Evolutionary conservation across 2,888 invertebrate species (phyloP).

Genomic region (Andrena bucephala): DNA sequence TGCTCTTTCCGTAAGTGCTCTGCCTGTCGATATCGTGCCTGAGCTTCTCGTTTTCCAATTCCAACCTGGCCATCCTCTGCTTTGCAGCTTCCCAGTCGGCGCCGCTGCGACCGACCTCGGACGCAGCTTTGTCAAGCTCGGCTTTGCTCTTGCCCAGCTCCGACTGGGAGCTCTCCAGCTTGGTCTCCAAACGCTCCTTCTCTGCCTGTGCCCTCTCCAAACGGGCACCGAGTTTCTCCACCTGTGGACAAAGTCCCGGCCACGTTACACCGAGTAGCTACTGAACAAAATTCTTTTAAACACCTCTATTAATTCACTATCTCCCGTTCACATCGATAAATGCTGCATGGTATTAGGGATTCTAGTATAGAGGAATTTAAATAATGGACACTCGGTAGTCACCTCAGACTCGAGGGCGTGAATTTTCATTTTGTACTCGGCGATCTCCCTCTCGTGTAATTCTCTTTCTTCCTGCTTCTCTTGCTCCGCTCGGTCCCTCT

Average conservation of each 20-base stretch:
- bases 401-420: slow-evolving; percentile 95
- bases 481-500: slow-evolving; percentile 97
- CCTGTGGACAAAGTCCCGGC: slow-evolving; percentile 80
- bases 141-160: slow-evolving; percentile 97
- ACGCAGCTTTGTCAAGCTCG: slow-evolving; percentile 95
- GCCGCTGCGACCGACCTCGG: slow-evolving; percentile 95
- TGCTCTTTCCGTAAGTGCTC: slow-evolving; percentile 93
- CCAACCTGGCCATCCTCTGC: slow-evolving; percentile 93
- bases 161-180: slow-evolving; percentile 96
- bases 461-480: slow-evolving; percentile 98
- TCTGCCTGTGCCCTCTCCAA: slow-evolving; percentile 95
- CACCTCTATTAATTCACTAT: too few species aligned
- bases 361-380: too few species aligned
- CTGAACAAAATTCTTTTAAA: too few species aligned
- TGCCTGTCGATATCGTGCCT: slow-evolving; percentile 94
- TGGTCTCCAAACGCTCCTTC: slow-evolving; percentile 95
- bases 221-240: slow-evolving; percentile 94
- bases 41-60: slow-evolving; percentile 95
- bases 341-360: too few species aligned
- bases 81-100: slow-evolving; percentile 95
- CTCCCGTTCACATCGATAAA: too few species aligned
- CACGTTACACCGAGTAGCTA: background rate
- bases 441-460: slow-evolving; percentile 95
- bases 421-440: slow-evolving; percentile 97
- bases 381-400: slow-evolving; percentile 14